These are phyloP conservation scores for Polymixis flavicincta DNA, from an alignment of 2,888 invertebrate species.

Conservation along the genomic window DNA sequence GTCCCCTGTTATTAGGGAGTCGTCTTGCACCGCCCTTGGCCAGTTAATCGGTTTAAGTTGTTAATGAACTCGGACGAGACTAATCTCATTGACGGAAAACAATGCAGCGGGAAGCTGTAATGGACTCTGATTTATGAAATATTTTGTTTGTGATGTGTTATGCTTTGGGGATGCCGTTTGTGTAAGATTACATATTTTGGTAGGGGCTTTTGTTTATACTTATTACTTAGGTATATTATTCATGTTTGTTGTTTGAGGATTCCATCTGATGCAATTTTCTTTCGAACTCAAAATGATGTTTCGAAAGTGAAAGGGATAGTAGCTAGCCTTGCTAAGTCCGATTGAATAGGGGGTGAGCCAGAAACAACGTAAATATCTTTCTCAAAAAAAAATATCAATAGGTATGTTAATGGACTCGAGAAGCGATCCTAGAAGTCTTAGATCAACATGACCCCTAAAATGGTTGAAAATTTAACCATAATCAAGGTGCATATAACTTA, in stretches of 20 bases:
- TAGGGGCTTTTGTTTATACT: slow-evolving; percentile 9
- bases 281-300: neutral
- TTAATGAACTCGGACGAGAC: slow-evolving; percentile 69
- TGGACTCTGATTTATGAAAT: slow-evolving; percentile 59
- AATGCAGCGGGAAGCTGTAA: slow-evolving; percentile 61
- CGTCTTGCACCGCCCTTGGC: slow-evolving; percentile 60
- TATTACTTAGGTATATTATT: neutral
- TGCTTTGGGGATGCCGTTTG: slow-evolving; percentile 22
- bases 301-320: too few relatives aligned
- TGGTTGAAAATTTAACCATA: neutral
- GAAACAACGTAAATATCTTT: neutral
- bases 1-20: slow-evolving; percentile 63
- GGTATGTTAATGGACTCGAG: neutral
- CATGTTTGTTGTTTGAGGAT: neutral
- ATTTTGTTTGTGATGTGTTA: slow-evolving; percentile 29
- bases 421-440: neutral
- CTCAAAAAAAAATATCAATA: neutral
- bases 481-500: too few relatives aligned
- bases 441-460: too few relatives aligned
- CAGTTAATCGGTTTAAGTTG: slow-evolving; percentile 73
- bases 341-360: neutral
- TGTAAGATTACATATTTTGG: slow-evolving; percentile 16
- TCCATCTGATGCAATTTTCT: neutral
- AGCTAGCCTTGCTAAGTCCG: neutral
- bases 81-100: slow-evolving; percentile 69